A percentile compares a stretch with the other conserved stretches of the same genome.
phyloP scores from a whole-genome alignment of 2,888 invertebrate genomes.

The Fabriciana adippe region DNA sequence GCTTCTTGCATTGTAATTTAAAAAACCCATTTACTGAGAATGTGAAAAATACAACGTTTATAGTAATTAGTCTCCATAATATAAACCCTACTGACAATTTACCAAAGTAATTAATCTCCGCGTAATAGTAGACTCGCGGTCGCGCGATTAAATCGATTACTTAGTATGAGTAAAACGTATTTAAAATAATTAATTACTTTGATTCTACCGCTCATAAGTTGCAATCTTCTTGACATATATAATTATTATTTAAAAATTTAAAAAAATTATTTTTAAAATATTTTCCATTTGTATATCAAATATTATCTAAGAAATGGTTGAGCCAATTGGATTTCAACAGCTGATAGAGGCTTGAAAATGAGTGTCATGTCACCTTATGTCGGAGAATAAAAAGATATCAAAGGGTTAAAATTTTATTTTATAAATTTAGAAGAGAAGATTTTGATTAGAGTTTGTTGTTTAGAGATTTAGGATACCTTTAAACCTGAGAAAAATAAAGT shows the following conservation, averaged over 20 bases:
- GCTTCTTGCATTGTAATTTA: conserved; percentile 69
- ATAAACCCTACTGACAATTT: conserved; percentile 62
- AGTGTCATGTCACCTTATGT: not conserved
- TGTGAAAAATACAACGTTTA: conserved; percentile 76
- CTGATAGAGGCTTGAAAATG: no score
- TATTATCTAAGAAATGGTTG: no score
- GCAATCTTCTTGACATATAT: not conserved
- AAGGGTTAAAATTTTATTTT: no score
- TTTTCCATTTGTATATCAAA: no score
- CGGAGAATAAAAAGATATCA: not conserved
- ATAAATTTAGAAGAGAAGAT: no score
- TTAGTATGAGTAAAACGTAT: conserved; percentile 26
- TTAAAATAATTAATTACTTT: conserved; percentile 32
- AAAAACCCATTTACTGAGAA: conserved; percentile 72
- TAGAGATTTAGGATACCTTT: no score
- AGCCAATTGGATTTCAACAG: no score
- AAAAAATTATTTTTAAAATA: no score
- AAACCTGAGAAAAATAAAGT: no score
- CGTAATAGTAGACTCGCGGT: conserved; percentile 54
- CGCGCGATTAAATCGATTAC: conserved; percentile 53
- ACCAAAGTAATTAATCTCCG: conserved; percentile 66
- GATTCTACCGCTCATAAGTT: conserved; percentile 21
- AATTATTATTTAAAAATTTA: conserved; percentile 1
- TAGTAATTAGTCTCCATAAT: conserved; percentile 72
- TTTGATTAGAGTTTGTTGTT: no score